Evolutionary conservation across 2,797 vertebrate species (phyloP).

Genomic region (Molossus molossus): DNA sequence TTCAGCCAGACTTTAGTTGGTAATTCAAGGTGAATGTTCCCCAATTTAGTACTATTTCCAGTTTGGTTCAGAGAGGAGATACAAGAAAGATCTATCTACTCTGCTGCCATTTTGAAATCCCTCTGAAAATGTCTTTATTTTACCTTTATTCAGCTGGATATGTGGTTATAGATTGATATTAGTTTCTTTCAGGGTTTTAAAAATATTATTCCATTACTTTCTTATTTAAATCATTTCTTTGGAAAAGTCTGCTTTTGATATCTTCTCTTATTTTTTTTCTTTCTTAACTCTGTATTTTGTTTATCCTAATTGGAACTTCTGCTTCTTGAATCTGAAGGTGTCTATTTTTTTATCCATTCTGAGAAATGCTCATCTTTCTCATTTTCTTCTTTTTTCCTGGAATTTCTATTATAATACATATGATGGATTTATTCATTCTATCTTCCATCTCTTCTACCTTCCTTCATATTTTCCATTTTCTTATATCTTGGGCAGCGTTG

Average conservation of each 20-base stretch:
- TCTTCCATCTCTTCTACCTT: not conserved
- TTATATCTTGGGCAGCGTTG: not conserved
- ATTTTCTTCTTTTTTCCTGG: slow-evolving; percentile 16
- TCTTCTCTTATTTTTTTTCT: too few species aligned
- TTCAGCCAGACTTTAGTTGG: too few species aligned
- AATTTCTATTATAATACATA: slow-evolving; percentile 6
- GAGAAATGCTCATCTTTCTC: slow-evolving; percentile 20
- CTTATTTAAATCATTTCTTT: slow-evolving; percentile 35
- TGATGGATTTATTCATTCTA: not conserved
- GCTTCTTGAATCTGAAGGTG: slow-evolving; percentile 26
- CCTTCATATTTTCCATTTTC: not conserved
- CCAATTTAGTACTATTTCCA: too few species aligned
- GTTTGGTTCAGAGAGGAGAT: too few species aligned
- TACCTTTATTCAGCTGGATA: not conserved
- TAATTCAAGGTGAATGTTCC: too few species aligned
- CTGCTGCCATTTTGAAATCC: not conserved
- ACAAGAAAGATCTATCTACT: not conserved
- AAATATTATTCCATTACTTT: not conserved
- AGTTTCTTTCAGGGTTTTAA: slow-evolving; percentile 24
- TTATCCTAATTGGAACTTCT: not conserved
- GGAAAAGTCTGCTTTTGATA: slow-evolving; percentile 11
- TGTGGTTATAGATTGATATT: not conserved
- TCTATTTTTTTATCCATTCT: not conserved
- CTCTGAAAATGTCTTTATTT: slow-evolving; percentile 25
- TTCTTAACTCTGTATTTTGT: too few species aligned